These are phyloP conservation scores for Melanotaenia trifasciata DNA, from an alignment of 2,797 vertebrate species.

Conservation along the genomic window DNA sequence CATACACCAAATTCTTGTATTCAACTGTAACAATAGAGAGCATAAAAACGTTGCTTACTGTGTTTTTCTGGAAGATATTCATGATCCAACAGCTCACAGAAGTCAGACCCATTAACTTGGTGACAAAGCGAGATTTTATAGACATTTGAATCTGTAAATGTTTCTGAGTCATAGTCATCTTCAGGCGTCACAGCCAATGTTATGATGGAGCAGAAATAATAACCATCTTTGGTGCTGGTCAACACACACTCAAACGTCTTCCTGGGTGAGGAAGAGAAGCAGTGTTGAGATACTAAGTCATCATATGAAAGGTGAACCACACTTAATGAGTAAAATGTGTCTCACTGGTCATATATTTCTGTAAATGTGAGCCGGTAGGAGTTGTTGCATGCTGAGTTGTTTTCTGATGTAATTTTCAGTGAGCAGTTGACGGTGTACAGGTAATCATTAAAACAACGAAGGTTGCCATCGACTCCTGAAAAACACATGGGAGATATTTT, in stretches of 20 bases:
- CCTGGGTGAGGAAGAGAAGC: slow-evolving; percentile 43
- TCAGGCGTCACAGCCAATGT: fast-evolving
- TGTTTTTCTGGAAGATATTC: slow-evolving; percentile 9
- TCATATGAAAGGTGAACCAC: not conserved
- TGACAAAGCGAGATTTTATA: slow-evolving; percentile 64
- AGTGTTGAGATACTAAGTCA: not conserved
- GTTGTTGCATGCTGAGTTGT: slow-evolving; percentile 4
- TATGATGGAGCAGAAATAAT: slow-evolving; percentile 63
- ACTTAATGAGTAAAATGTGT: not conserved
- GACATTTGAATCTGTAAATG: not conserved
- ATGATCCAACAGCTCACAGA: slow-evolving; percentile 24
- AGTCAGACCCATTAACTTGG: slow-evolving; percentile 9
- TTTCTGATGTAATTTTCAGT: slow-evolving; percentile 38
- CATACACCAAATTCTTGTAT: not conserved
- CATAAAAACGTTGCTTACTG: slow-evolving; percentile 59
- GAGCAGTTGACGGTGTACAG: slow-evolving; percentile 73
- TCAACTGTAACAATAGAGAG: not conserved
- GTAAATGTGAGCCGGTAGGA: slow-evolving; percentile 53
- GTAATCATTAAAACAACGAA: slow-evolving; percentile 75
- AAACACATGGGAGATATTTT: not conserved
- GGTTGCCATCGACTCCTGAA: slow-evolving; percentile 32
- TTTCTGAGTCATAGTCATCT: fast-evolving
- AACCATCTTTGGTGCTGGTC: not conserved
- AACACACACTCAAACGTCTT: slow-evolving; percentile 36
- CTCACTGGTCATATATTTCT: slow-evolving; percentile 2